Percentiles rank a stretch among this genome's conserved stretches.
Evolutionary conservation across 2,888 invertebrate genomes (phyloP).

Genomic region (Pherbina coryleti): DNA sequence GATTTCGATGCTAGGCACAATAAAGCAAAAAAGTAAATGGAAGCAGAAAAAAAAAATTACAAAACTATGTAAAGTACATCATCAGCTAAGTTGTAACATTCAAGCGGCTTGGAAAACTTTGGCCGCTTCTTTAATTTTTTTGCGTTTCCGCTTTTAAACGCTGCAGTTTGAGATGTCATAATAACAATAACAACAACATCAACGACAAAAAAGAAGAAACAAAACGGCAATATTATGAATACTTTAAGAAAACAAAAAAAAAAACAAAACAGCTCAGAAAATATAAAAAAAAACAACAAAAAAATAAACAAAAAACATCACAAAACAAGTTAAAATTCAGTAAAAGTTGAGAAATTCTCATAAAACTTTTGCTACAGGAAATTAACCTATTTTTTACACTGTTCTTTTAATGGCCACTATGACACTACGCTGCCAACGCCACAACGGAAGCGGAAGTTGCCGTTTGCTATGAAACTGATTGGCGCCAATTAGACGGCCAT

Average conservation of each 20-base stretch:
- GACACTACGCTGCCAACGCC: background rate
- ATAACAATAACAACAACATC: background rate
- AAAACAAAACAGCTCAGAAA: background rate
- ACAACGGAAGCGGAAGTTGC: constrained; percentile 42
- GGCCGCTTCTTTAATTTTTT: background rate
- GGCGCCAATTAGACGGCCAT: constrained; percentile 53
- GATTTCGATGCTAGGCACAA: constrained; percentile 1
- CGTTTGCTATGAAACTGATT: constrained; percentile 54
- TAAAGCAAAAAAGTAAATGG: background rate
- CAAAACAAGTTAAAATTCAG: background rate
- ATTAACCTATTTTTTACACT: constrained; percentile 5
- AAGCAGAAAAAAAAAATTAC: background rate
- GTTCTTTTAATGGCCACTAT: background rate
- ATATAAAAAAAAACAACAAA: background rate
- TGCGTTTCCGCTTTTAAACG: background rate
- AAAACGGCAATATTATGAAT: background rate
- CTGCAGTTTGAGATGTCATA: background rate
- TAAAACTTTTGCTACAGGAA: constrained; percentile 10
- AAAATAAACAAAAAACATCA: background rate
- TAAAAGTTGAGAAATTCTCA: constrained; percentile 4
- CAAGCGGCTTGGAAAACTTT: background rate
- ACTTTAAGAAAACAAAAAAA: too few species aligned
- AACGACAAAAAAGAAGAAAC: background rate
- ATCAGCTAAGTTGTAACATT: background rate
- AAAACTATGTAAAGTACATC: background rate